These are phyloP conservation scores for Alauda arvensis DNA, from an alignment of 2,797 vertebrate genomes.

Conservation along the genomic window DNA sequence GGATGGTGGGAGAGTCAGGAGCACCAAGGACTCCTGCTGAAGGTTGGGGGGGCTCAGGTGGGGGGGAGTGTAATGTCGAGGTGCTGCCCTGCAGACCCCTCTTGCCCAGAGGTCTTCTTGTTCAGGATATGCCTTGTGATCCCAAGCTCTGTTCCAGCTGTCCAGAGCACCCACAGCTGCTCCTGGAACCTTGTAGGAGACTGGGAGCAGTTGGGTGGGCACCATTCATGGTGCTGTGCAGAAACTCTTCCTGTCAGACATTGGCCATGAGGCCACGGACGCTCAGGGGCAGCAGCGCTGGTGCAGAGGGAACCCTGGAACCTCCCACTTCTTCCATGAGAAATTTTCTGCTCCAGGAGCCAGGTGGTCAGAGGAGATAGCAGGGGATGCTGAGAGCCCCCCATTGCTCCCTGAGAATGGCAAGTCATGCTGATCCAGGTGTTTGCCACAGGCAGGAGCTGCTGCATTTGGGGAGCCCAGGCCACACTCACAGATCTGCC, in stretches of 20 bases:
- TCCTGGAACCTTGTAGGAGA: not conserved
- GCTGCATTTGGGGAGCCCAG: not conserved
- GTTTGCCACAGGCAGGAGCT: not conserved
- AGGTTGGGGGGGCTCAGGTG: rapidly evolving
- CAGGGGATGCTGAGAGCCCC: rapidly evolving
- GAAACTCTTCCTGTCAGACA: not conserved
- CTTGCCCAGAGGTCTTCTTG: not conserved
- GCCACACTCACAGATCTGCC: rapidly evolving
- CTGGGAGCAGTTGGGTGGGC: not conserved
- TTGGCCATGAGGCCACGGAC: rapidly evolving
- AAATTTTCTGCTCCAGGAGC: not conserved
- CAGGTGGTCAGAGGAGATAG: rapidly evolving
- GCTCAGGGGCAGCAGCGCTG: rapidly evolving
- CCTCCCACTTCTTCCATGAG: rapidly evolving
- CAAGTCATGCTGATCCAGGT: rapidly evolving
- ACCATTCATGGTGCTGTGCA: rapidly evolving
- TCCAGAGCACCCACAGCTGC: rapidly evolving
- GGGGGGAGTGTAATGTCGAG: not conserved
- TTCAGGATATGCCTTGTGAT: not conserved
- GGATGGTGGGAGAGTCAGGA: not conserved
- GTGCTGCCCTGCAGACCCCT: not conserved
- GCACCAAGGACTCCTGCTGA: not conserved
- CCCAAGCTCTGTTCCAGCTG: not conserved
- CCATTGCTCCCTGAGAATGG: not conserved
- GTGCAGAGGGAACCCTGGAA: not conserved